Evolutionary conservation across 2,113 vertebrate species (phyloP), one percentile per base, ranked within the genome.

Genomic region (Oncorhynchus clarkii): DNA sequence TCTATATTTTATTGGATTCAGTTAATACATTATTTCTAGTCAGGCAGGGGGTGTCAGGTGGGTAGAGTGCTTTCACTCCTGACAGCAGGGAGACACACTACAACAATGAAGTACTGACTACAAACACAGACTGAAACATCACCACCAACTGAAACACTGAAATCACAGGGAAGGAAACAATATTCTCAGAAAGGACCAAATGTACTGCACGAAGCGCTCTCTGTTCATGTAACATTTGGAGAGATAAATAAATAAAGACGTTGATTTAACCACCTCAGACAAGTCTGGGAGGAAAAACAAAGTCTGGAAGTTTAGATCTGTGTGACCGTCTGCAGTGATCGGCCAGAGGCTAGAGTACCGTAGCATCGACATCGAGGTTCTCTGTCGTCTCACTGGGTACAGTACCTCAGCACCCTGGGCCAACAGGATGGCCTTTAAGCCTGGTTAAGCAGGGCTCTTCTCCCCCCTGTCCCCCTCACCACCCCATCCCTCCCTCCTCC

Each of bases 371-470:
- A 54, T 18, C 1, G 51, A 54, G 51, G 16, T 54, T 18, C 51
- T 54, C 51, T 14, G 51, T 54, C 51, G 51, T 54, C 51, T 54
- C 13, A n/a, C 22, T 62, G 18, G 83, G 45, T 89, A 84, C 91
- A 90, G 92, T 87, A 87, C 88, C 89, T 89, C 88, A 88, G 89
- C 87, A 93, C 88, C 90, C 88, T 89, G 90, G 93, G 93, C 94
- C 94, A 93, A 81, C 91, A 89, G 93, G 95, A 91, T 94, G 94
- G 93, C 95, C 95, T 96, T 95, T 96, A 95, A 96, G 95, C 94
- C 90, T 95, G 90, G 94, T 88, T 93, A 93, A 96, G 88, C 95
- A 94, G 51, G 51, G 86, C 66, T 87, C 82, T 74, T 82, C 85
- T 85, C 84, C 89, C 88, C 75, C 83, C 85, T 77, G 87, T 83